phyloP scores from a whole-genome alignment of 2,888 invertebrate genomes.

The Timema podura region DNA sequence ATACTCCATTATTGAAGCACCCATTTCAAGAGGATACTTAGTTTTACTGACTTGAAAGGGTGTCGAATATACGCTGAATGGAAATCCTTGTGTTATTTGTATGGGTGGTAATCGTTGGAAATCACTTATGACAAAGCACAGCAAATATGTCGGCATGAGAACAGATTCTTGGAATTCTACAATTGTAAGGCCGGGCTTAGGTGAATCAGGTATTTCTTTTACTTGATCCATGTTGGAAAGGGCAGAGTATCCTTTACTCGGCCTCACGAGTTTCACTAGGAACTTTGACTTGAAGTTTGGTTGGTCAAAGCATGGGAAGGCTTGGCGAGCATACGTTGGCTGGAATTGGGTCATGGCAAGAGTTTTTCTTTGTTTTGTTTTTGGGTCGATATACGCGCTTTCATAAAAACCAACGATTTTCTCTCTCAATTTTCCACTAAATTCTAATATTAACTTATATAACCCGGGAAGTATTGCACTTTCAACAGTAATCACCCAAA shows the following conservation, averaged over 20 bases:
- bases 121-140: slow-evolving; percentile 89
- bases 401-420: slow-evolving; percentile 60
- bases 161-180: slow-evolving; percentile 77
- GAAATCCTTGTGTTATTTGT: slow-evolving; percentile 52
- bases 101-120: slow-evolving; percentile 52
- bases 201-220: slow-evolving; percentile 36
- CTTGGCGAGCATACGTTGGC: slow-evolving; percentile 87
- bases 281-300: slow-evolving; percentile 86
- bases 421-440: slow-evolving; percentile 51
- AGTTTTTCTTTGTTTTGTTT: slow-evolving; percentile 41
- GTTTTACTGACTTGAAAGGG: slow-evolving; percentile 69
- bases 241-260: slow-evolving; percentile 63
- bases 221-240: slow-evolving; percentile 78
- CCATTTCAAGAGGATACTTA: slow-evolving; percentile 68
- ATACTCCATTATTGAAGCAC: slow-evolving; percentile 68
- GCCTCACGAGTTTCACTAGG: slow-evolving; percentile 71
- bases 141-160: slow-evolving; percentile 93
- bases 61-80: slow-evolving; percentile 70
- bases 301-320: slow-evolving; percentile 95
- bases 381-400: slow-evolving; percentile 49
- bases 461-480: slow-evolving; percentile 39
- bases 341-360: slow-evolving; percentile 93
- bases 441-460: slow-evolving; percentile 49
- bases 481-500: slow-evolving; percentile 30
- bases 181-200: slow-evolving; percentile 51